Base-by-base conservation (phyloP, 2,797 vertebrate species). In the Hipposideros larvatus region DNA sequence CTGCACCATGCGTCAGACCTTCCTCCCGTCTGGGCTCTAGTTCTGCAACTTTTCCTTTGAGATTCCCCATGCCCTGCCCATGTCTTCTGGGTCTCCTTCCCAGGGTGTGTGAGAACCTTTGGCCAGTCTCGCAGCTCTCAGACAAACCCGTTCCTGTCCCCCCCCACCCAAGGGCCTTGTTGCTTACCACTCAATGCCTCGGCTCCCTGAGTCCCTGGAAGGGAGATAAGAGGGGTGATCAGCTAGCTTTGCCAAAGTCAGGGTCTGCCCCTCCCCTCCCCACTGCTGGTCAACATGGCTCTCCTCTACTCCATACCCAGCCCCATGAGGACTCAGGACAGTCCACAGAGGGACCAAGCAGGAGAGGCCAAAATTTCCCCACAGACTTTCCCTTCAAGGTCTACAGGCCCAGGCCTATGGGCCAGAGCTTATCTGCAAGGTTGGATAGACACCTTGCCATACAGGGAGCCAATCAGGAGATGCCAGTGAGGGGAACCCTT, bases 181-280 rank as follows among this genome's bases (percentile, higher is more conserved):
- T 59, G 71, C 97, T 98, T 82, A 98, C 98, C 96, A 43, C 18
- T 86, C 2, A 31, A 78, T 61, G 80, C 28, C n/a, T 73, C 46
- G 7, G 37, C 21, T 48, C 88, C 86, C 5, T 53, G 90, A 43
- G 92, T 68, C 16, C 96, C 98, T 98, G 80, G 2, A 98, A 95
- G 16, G 31, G 57, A 96, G 75, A 66, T 53, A 41, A 74, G 70
- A 90, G 48, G 31, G 22, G 7, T 48, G 22, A 59, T 92, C 31
- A 88, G 78, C 26, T 34, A 34, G 14, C 41, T 80, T 43, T 78
- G n/a, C 51, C 1, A 7, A 57, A 83, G 26, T 73, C n/a, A 8
- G 28, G 7, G 19, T 22, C 24, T 43, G 66, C 74, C 18, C 16
- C 43, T 71, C 5, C 11, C 10, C 4, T 15, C 7, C 8, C 11